A percentile compares a stretch with the other conserved stretches of the same genome.
These are phyloP conservation scores for Anastatus disparis DNA, from an alignment of 1,140 invertebrate species.

Conservation along the genomic window DNA sequence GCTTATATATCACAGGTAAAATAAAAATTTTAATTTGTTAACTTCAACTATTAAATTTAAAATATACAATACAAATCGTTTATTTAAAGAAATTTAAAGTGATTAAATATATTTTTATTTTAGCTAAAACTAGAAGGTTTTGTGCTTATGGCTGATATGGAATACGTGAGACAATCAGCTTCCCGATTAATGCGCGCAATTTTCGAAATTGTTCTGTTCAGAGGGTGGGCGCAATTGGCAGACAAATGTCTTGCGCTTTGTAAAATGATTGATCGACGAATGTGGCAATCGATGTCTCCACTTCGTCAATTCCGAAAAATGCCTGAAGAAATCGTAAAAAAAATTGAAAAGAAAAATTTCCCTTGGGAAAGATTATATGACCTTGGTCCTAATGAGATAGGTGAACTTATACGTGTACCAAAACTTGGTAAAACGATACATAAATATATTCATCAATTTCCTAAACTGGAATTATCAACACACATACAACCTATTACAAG, in stretches of 20 bases:
- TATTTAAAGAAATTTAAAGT: too few relatives aligned
- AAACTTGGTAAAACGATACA: conserved; percentile 98
- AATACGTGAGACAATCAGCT: conserved; percentile 98
- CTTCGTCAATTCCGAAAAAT: conserved; percentile 97
- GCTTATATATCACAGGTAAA: conserved; percentile 93
- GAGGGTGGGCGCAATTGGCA: conserved; percentile 97
- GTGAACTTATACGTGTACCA: conserved; percentile 94
- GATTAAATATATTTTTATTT: neutral
- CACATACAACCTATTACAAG: conserved; percentile 98
- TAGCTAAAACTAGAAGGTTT: conserved; percentile 95
- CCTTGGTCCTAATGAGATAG: conserved; percentile 96
- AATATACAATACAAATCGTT: conserved; percentile 22
- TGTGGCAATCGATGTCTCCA: conserved; percentile 99
- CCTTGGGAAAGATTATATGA: conserved; percentile 96
- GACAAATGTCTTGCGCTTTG: conserved; percentile 96
- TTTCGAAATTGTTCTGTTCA: conserved; percentile 91
- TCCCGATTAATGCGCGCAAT: conserved; percentile 95
- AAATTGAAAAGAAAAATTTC: conserved; percentile 98
- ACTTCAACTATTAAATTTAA: conserved; percentile 72
- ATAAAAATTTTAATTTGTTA: neutral
- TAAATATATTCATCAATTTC: conserved; percentile 98
- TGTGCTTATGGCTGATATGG: conserved; percentile 99
- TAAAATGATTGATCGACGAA: conserved; percentile 98
- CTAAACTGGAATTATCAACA: conserved; percentile 92
- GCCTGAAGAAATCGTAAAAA: conserved; percentile 97